These are phyloP conservation scores for Oscheius myriophilus DNA, from an alignment of 2,888 invertebrate species.

Conservation along the genomic window DNA sequence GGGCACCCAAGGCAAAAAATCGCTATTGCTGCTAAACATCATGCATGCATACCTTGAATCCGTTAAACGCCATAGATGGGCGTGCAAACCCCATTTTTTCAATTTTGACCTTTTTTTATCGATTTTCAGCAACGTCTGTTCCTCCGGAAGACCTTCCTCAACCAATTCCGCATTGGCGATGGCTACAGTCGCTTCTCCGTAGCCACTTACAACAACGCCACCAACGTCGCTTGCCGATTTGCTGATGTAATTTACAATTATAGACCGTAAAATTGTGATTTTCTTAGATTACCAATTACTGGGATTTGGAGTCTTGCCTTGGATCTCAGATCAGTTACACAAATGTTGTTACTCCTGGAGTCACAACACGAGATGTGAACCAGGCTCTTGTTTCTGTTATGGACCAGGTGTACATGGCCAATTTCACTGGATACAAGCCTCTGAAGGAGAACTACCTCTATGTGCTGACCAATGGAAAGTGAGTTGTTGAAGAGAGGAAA, in stretches of 20 bases:
- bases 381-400: slow-evolving; percentile 2
- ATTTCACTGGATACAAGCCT: slow-evolving; percentile 33
- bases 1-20: no score
- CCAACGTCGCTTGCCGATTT: slow-evolving; percentile 38
- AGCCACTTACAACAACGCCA: slow-evolving; percentile 40
- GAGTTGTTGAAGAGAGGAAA: slow-evolving; percentile 2
- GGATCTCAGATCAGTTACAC: slow-evolving; percentile 8
- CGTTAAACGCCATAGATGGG: no score
- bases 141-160: slow-evolving; percentile 33
- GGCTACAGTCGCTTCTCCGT: slow-evolving; percentile 38
- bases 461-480: slow-evolving; percentile 39
- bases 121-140: slow-evolving; percentile 33
- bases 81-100: no score
- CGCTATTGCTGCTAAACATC: no score
- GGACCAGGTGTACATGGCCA: neutral
- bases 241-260: slow-evolving; percentile 24
- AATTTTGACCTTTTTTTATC: slow-evolving; percentile 3
- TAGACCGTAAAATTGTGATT: neutral
- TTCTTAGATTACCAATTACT: slow-evolving; percentile 38
- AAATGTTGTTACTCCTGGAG: neutral
- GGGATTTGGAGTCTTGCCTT: slow-evolving; percentile 37
- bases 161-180: slow-evolving; percentile 38
- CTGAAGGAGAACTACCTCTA: slow-evolving; percentile 45
- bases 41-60: no score
- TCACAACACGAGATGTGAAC: slow-evolving; percentile 5